These are phyloP conservation scores for Cylas formicarius DNA, from an alignment of 1,140 invertebrate genomes.

Conservation along the genomic window DNA sequence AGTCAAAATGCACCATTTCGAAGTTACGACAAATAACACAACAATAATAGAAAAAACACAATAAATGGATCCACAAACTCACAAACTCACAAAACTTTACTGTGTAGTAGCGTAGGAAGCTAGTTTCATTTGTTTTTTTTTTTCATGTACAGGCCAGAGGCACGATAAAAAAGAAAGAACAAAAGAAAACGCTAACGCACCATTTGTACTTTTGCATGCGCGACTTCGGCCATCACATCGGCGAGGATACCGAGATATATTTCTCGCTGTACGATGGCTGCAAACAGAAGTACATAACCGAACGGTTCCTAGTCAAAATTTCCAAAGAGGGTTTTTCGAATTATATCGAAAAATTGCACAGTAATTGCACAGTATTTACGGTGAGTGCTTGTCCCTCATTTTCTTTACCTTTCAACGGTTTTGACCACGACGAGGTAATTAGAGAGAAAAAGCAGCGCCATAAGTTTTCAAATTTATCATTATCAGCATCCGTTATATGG, in stretches of 20 bases:
- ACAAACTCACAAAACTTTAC: too few relatives aligned
- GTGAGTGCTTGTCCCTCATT: slow-evolving; percentile 44
- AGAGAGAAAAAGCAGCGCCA: too few relatives aligned
- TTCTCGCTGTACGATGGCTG: slow-evolving; percentile 79
- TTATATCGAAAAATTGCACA: slow-evolving; percentile 80
- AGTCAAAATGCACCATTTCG: too few relatives aligned
- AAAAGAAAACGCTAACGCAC: slow-evolving; percentile 64
- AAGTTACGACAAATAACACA: too few relatives aligned
- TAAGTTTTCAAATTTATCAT: too few relatives aligned
- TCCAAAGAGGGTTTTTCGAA: slow-evolving; percentile 85
- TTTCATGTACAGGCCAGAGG: slow-evolving; percentile 33
- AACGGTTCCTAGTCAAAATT: slow-evolving; percentile 80
- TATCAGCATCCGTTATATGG: too few relatives aligned
- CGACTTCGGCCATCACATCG: slow-evolving; percentile 77
- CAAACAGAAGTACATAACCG: slow-evolving; percentile 65
- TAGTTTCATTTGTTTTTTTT: not conserved
- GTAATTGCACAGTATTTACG: slow-evolving; percentile 82
- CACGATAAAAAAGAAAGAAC: slow-evolving; percentile 48
- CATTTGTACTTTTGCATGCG: slow-evolving; percentile 83
- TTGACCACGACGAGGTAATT: too few relatives aligned
- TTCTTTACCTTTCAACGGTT: not conserved
- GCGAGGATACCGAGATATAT: slow-evolving; percentile 82
- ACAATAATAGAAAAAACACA: too few relatives aligned
- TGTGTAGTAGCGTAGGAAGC: not conserved
- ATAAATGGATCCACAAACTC: too few relatives aligned